Conservation (phyloP, 1,140 invertebrate species). For the Calliopsis andreniformis region DNA sequence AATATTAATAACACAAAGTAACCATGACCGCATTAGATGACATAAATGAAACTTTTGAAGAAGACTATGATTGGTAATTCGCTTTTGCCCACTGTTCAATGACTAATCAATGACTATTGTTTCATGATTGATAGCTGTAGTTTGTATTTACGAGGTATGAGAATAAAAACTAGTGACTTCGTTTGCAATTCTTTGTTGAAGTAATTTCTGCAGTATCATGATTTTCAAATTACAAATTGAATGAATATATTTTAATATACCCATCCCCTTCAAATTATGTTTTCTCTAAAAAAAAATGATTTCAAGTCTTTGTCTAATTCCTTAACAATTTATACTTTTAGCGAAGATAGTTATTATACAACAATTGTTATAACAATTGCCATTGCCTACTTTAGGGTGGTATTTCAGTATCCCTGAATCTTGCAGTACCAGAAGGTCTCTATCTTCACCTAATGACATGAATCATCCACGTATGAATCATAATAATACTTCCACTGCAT, state of each 20-base stretch:
- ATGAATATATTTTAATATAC: no score
- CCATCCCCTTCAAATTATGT: no score
- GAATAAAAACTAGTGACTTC: no score
- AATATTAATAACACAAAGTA: constrained; percentile 13
- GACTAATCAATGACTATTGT: not conserved
- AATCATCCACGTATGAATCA: constrained; percentile 38
- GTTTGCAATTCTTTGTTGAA: no score
- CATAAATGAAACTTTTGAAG: not conserved
- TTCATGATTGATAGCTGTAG: not conserved
- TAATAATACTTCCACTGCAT: not conserved
- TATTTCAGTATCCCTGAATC: constrained; percentile 27
- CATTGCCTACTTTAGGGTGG: no score
- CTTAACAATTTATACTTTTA: no score
- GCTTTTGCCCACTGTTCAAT: not conserved
- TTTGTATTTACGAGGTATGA: not conserved
- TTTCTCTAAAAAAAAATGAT: no score
- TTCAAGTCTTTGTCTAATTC: no score
- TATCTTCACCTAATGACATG: constrained; percentile 47
- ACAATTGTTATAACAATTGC: no score
- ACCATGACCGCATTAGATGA: constrained; percentile 33
- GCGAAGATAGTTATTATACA: no score
- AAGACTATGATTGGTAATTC: not conserved
- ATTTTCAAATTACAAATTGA: no score
- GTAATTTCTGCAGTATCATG: no score
- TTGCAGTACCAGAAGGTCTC: constrained; percentile 48